A percentile compares a stretch with the other conserved stretches of the same genome.
phyloP scores from a whole-genome alignment of 2,888 invertebrate genomes.

The Amphipyra berbera region DNA sequence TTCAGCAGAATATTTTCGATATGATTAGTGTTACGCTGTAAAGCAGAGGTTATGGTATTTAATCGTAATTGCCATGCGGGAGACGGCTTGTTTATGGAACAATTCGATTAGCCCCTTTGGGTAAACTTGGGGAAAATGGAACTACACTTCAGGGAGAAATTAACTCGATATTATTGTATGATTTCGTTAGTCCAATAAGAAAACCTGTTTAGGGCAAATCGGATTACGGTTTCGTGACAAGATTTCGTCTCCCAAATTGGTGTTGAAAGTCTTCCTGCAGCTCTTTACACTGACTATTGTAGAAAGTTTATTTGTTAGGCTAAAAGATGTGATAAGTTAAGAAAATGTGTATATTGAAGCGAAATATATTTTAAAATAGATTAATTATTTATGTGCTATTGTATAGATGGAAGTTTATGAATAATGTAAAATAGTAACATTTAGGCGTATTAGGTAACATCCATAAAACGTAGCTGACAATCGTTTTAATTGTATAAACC shows the following conservation, averaged over 20 bases:
- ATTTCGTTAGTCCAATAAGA: slow-evolving; percentile 31
- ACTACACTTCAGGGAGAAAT: slow-evolving; percentile 43
- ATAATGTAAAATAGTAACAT: slow-evolving; percentile 73
- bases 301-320: slow-evolving; percentile 86
- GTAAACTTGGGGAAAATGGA: slow-evolving; percentile 36
- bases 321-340: slow-evolving; percentile 88
- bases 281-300: slow-evolving; percentile 90
- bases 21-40: slow-evolving; percentile 84
- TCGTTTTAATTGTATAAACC: slow-evolving; percentile 48
- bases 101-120: slow-evolving; percentile 42
- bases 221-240: slow-evolving; percentile 39
- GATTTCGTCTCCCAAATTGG: slow-evolving; percentile 65
- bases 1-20: slow-evolving; percentile 86
- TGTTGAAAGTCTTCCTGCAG: slow-evolving; percentile 89
- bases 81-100: slow-evolving; percentile 47
- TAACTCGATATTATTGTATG: slow-evolving; percentile 39
- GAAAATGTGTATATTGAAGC: slow-evolving; percentile 80
- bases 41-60: slow-evolving; percentile 78
- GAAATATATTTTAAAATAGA: slow-evolving; percentile 79
- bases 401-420: slow-evolving; percentile 73
- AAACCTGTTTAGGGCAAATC: slow-evolving; percentile 48
- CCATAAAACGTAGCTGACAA: slow-evolving; percentile 49
- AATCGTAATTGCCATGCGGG: slow-evolving; percentile 79
- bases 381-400: slow-evolving; percentile 78
- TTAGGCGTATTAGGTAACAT: slow-evolving; percentile 66